Percentiles rank a stretch among this genome's conserved stretches.
Conservation (phyloP, 2,888 invertebrate genomes). For the Catocala fraxini region DNA sequence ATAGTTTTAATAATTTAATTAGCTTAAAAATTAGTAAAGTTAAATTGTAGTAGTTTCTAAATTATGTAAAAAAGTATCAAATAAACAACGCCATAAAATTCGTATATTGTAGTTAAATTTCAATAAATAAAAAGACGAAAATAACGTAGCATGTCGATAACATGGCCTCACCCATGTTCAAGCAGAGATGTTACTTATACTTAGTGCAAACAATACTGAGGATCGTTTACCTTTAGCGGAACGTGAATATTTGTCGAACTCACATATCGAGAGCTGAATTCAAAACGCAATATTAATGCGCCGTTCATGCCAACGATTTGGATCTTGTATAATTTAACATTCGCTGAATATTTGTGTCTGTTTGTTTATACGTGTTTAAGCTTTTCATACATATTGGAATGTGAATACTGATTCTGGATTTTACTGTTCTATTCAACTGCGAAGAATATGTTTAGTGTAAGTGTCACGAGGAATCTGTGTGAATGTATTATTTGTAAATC, state of each 20-base stretch:
- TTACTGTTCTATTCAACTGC: background rate
- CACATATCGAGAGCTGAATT: conserved; percentile 50
- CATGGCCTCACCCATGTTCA: conserved; percentile 3
- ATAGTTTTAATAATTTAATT: no score
- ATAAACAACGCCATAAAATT: no score
- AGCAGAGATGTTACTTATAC: conserved; percentile 11
- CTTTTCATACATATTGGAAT: conserved; percentile 37
- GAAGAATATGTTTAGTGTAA: background rate
- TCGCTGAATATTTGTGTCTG: conserved; percentile 43
- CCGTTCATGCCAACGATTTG: conserved; percentile 56
- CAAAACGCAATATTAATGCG: conserved; percentile 54
- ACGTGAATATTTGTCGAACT: conserved; percentile 37
- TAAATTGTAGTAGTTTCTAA: no score
- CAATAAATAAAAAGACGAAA: background rate
- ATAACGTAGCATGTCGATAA: background rate
- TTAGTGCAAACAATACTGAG: conserved; percentile 24
- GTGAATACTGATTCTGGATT: conserved; percentile 17
- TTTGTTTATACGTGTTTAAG: conserved; percentile 44
- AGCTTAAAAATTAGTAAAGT: no score
- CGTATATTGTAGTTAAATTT: no score
- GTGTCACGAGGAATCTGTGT: background rate
- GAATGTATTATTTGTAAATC: no score
- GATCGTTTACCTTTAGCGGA: conserved; percentile 43
- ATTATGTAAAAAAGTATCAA: no score
- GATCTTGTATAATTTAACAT: conserved; percentile 52